These are phyloP conservation scores for Melanotaenia nigrans DNA, from an alignment of 2,797 vertebrate genomes.

Conservation along the genomic window DNA sequence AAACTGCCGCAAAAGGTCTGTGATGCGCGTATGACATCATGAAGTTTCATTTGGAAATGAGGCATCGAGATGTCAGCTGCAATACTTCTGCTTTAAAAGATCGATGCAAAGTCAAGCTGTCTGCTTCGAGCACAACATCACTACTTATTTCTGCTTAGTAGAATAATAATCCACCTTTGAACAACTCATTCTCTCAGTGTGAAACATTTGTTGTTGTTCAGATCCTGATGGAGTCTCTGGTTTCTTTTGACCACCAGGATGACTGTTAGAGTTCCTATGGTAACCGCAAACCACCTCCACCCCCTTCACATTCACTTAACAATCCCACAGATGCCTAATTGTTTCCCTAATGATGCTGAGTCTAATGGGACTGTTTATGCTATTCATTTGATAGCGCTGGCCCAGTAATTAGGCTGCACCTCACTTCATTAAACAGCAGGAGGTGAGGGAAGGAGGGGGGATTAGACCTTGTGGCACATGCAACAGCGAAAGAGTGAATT, in stretches of 20 bases:
- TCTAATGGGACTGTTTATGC: constrained; percentile 83
- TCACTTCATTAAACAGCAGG: constrained; percentile 80
- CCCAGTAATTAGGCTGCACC: constrained; percentile 81
- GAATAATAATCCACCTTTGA: not conserved
- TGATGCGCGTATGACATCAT: too few relatives aligned
- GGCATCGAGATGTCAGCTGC: too few relatives aligned
- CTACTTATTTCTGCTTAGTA: not conserved
- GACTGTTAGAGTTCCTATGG: constrained; percentile 34
- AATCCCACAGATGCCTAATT: constrained; percentile 81
- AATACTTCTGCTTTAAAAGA: too few relatives aligned
- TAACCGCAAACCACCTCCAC: constrained; percentile 27
- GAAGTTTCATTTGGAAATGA: too few relatives aligned
- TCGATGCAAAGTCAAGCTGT: too few relatives aligned
- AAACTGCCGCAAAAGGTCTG: too few relatives aligned
- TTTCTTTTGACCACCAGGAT: constrained; percentile 14
- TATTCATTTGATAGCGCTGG: constrained; percentile 75
- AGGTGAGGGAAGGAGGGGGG: not conserved
- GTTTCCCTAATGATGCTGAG: constrained; percentile 78
- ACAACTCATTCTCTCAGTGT: not conserved
- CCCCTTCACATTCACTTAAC: constrained; percentile 63
- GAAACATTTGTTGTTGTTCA: not conserved
- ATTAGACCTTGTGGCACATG: constrained; percentile 16
- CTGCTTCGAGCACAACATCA: not conserved
- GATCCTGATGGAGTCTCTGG: not conserved
- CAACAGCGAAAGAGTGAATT: constrained; percentile 9